Conservation (phyloP, 2,797 vertebrate species). For the Trichosurus vulpecula region DNA sequence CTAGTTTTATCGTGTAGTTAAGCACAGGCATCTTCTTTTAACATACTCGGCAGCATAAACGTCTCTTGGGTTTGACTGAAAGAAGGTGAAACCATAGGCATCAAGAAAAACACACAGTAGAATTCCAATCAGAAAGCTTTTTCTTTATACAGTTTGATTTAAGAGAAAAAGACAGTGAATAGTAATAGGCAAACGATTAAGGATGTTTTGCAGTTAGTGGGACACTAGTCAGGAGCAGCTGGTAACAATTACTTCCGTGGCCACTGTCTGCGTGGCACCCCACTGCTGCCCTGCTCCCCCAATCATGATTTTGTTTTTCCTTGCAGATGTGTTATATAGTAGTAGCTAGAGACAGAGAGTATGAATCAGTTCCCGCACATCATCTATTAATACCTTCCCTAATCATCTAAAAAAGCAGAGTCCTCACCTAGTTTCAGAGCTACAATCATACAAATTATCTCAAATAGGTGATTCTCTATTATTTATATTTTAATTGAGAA, state of each 20-base stretch:
- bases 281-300: neutral
- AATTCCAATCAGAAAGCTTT: neutral
- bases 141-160: slow-evolving; percentile 34
- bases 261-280: slow-evolving; percentile 15
- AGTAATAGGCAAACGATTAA: slow-evolving; percentile 22
- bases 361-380: neutral
- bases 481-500: neutral
- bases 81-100: slow-evolving; percentile 3
- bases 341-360: neutral
- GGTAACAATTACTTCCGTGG: slow-evolving; percentile 18
- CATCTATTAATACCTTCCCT: neutral
- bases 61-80: slow-evolving; percentile 31
- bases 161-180: slow-evolving; percentile 48
- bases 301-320: neutral
- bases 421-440: neutral
- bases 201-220: neutral
- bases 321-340: neutral
- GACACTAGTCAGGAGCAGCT: slow-evolving; percentile 4
- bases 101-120: slow-evolving; percentile 25
- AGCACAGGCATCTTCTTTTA: slow-evolving; percentile 2
- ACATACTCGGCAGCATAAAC: neutral
- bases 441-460: neutral
- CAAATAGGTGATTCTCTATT: neutral
- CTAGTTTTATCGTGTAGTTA: neutral
- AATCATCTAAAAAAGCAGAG: neutral